phyloP scores from a whole-genome alignment of 2,113 vertebrate species.

The Oreocharis arfaki region DNA sequence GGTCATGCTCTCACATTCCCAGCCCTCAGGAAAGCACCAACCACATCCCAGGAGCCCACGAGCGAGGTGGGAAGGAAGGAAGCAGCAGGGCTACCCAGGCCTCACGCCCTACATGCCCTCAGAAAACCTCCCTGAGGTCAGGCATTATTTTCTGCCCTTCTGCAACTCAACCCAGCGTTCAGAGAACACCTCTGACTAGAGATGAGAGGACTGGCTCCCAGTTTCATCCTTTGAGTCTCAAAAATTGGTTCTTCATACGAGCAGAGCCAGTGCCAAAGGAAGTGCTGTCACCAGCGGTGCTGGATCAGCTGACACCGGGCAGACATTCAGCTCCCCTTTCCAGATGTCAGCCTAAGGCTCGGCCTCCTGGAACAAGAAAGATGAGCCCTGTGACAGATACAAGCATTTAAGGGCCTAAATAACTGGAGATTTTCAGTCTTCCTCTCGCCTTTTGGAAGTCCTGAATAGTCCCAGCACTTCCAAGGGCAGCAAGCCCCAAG shows the following conservation, averaged over 20 bases:
- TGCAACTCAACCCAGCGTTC: not conserved
- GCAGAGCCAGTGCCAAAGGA: not conserved
- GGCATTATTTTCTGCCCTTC: not conserved
- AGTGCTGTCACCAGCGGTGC: not conserved
- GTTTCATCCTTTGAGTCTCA: not conserved
- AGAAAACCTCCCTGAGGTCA: not conserved
- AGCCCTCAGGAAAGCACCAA: not conserved
- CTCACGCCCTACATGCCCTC: accelerated
- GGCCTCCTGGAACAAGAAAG: not conserved
- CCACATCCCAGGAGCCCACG: not conserved
- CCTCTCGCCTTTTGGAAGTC: not conserved
- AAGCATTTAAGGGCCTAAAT: not conserved
- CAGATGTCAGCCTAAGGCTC: not conserved
- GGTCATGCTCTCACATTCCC: not conserved
- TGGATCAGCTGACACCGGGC: not conserved
- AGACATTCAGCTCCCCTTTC: not conserved
- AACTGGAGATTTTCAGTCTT: not conserved
- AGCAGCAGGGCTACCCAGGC: not conserved
- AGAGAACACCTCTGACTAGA: not conserved
- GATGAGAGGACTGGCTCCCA: not conserved
- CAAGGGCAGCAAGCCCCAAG: not conserved
- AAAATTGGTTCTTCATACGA: not conserved
- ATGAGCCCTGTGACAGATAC: not conserved
- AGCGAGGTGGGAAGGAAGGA: not conserved
- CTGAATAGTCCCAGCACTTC: not conserved